Base-by-base conservation (phyloP, 2,797 vertebrate species). In the Triplophysa bombifrons region DNA sequence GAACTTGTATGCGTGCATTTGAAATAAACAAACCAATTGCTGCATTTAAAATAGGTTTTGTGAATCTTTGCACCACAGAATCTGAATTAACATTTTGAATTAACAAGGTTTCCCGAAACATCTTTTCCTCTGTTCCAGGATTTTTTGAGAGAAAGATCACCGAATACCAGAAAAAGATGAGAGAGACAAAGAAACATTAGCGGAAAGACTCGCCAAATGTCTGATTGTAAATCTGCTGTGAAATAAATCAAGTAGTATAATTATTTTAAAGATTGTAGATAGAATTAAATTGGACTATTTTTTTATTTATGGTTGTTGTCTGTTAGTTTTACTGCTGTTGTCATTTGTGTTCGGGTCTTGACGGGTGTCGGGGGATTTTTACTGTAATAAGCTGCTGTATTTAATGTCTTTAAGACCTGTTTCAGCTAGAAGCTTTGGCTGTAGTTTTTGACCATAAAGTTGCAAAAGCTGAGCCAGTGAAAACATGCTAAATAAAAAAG, bases 101-200 rank as follows among this genome's bases (percentile, higher is more conserved):
- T 30, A 22, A 64, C 58, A 63, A n/a, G 9, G n/a, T 20, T 19
- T 70, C 12, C 10, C 2, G 34, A 80, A 30, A n/a, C 0, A 0
- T 84, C 61, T 19, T 65, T 10, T 27, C 46, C 9, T 73, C 64
- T 80, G 44, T 67, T 84, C 10, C 82, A 94, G 94, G 94, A 56
- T 89, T 93, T 83, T 94, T 94, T 84, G 86, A 93, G 82, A 88
- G 61, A 81, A 94, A 93, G 87, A 89, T 94, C 72, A 63, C 87
- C 0, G 93, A 94, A 82, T 93, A 91, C 79, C 88, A 93, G 34
- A 90, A 89, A 78, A 92, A 88, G 85, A 88, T 85, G 86, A 85
- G 14, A 73, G 89, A 90, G 14, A 27, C 44, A 34, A 92, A 87
- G 89, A 93, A 91, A 88, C 88, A 89, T 83, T 92, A 92, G 84